phyloP scores from a whole-genome alignment of 2,797 vertebrate genomes.

The Gallinago solitaria region DNA sequence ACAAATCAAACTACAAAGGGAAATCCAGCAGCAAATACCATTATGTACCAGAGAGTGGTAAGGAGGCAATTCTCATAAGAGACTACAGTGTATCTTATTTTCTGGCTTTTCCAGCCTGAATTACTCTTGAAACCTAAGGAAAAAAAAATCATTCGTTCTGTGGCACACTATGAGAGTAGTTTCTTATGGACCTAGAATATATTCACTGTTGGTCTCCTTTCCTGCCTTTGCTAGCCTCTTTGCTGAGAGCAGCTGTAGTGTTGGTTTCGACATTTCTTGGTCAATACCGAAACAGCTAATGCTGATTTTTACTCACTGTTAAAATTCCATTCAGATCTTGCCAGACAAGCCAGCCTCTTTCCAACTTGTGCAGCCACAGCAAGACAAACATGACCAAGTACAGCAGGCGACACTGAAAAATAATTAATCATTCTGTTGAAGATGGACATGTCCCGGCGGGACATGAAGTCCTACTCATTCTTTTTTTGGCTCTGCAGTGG shows the following conservation, averaged over 20 bases:
- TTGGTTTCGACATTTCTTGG: not conserved
- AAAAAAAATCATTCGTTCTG: not conserved
- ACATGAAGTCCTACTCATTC: rapidly evolving
- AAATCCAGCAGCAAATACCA: constrained; percentile 8
- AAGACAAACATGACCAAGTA: not conserved
- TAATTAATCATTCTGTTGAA: not conserved
- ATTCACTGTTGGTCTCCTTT: not conserved
- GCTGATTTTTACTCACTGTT: not conserved
- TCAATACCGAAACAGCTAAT: not conserved
- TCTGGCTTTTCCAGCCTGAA: not conserved
- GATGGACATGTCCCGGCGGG: not conserved
- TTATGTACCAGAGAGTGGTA: not conserved
- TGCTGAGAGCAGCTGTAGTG: not conserved
- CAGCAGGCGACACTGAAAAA: not conserved
- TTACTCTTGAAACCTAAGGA: not conserved
- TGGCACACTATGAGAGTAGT: not conserved
- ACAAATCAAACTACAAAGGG: constrained; percentile 46
- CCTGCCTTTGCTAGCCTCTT: not conserved
- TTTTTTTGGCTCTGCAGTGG: not conserved
- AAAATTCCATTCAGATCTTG: not conserved
- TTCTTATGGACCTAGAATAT: not conserved
- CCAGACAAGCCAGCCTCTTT: not conserved
- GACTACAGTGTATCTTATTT: not conserved
- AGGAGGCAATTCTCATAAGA: not conserved
- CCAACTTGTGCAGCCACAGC: not conserved